Evolutionary conservation across 2,888 invertebrate genomes (phyloP), one percentile per base, ranked within the genome.

Genomic region (Tetrapedia diversipes): DNA sequence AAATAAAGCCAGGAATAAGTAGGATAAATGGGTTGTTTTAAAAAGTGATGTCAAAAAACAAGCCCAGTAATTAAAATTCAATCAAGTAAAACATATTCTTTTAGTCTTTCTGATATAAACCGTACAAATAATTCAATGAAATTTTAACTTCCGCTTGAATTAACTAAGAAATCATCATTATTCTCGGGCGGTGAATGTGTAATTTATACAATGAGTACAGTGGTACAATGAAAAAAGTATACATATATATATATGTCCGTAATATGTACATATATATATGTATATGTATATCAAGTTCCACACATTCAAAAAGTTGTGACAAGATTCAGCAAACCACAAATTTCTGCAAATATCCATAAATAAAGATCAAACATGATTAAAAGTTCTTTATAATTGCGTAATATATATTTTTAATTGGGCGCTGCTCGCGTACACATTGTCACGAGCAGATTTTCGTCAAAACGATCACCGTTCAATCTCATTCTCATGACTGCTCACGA

Each of bases 271-370:
- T 78, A 77, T 81, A 79, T 80, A 79, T 83, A 82, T 82, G 81
- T 83, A 80, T 85, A 82, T 85, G 85, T 83, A 86, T 88, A 87
- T 88, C 85, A 88, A 88, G 84, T 88, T 91, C 87, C 90, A 91
- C 89, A 90, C 90, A 91, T 90, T 90, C 89, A 90, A 90, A 89
- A 90, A 90, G 86, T 90, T 81, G 90, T 90, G 89, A 90, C 90
- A 90, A 91, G 90, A 91, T 90, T 90, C 90, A 90, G 90, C 91
- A 91, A 91, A 91, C 91, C 90, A 91, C 91, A 91, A 91, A 90
- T 89, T 90, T 90, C 89, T 90, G 89, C 90, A 91, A 89, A 90
- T 91, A 90, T 90, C 89, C 90, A 91, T 87, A 87, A 86, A 88
- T 87, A 90, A 89, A 90, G 86, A 87, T 88, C 88, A 89, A 89